Conservation (phyloP, 2,888 invertebrate genomes). For the Oxyteleia sp. region DNA sequence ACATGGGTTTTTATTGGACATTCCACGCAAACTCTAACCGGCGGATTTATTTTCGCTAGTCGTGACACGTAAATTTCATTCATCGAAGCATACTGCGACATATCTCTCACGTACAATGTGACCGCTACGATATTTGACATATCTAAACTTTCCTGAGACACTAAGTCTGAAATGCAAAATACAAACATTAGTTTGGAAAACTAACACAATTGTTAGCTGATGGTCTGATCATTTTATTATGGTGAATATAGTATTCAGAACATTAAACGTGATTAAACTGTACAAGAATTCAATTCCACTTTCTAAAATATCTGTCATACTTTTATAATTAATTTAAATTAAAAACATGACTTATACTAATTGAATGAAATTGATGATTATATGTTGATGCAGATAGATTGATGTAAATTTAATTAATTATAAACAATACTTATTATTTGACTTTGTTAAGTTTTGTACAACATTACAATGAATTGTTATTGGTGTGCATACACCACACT, state of each 20-base stretch:
- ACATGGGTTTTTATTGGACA: constrained; percentile 93
- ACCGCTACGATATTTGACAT: constrained; percentile 92
- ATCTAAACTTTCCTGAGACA: constrained; percentile 84
- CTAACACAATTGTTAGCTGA: background rate
- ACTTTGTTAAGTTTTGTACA: background rate
- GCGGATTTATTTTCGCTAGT: constrained; percentile 93
- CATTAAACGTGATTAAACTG: background rate
- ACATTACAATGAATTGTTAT: constrained; percentile 1
- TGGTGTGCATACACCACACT: background rate
- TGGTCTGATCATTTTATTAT: constrained; percentile 23
- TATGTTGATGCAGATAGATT: too few species aligned
- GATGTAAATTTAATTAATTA: background rate
- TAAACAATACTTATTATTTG: background rate
- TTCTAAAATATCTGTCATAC: too few species aligned
- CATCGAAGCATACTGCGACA: constrained; percentile 92
- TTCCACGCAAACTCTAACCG: constrained; percentile 95
- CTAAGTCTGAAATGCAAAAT: constrained; percentile 80
- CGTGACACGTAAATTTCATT: constrained; percentile 93
- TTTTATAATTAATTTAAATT: background rate
- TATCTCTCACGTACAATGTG: constrained; percentile 94
- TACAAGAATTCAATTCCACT: too few species aligned
- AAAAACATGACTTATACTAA: too few species aligned
- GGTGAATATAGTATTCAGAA: constrained; percentile 7
- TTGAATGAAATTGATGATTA: too few species aligned
- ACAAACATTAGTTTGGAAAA: constrained; percentile 2